Evolutionary conservation across 2,888 invertebrate species (phyloP).

Genomic region (Acleris cristana): DNA sequence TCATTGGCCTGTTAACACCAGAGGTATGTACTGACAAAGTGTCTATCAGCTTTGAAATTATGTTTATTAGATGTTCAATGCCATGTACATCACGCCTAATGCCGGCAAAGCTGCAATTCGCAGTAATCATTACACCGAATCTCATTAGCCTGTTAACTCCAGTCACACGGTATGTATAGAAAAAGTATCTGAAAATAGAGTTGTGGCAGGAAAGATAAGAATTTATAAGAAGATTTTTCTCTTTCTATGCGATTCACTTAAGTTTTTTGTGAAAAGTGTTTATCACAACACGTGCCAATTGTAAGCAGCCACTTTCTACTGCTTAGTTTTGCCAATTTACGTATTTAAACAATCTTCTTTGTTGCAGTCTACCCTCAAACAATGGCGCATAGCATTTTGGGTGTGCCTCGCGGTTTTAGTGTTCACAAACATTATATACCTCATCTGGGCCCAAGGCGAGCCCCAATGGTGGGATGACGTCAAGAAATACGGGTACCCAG

Average conservation of each 20-base stretch:
- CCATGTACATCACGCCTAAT: slow-evolving; percentile 85
- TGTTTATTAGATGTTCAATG: slow-evolving; percentile 81
- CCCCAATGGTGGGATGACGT: slow-evolving; percentile 90
- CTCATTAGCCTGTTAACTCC: slow-evolving; percentile 85
- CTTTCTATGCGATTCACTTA: too few species aligned
- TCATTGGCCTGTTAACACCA: slow-evolving; percentile 85
- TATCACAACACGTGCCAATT: too few species aligned
- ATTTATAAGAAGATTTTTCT: too few species aligned
- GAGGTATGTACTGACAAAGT: slow-evolving; percentile 71
- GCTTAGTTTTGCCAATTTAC: too few species aligned
- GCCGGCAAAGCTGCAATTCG: slow-evolving; percentile 85
- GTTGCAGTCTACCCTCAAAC: slow-evolving; percentile 82
- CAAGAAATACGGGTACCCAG: slow-evolving; percentile 73
- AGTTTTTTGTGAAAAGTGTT: too few species aligned
- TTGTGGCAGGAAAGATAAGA: too few species aligned
- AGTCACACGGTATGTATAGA: slow-evolving; percentile 78
- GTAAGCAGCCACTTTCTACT: too few species aligned
- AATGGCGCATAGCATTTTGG: slow-evolving; percentile 93
- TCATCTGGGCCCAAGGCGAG: slow-evolving; percentile 89
- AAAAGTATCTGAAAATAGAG: too few species aligned
- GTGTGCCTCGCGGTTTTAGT: slow-evolving; percentile 88
- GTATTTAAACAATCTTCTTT: neutral
- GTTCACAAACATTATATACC: slow-evolving; percentile 87
- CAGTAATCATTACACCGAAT: slow-evolving; percentile 86
- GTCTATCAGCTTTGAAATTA: too few species aligned